Conservation (phyloP, 2,888 invertebrate species). For the Auanema sp. region DNA sequence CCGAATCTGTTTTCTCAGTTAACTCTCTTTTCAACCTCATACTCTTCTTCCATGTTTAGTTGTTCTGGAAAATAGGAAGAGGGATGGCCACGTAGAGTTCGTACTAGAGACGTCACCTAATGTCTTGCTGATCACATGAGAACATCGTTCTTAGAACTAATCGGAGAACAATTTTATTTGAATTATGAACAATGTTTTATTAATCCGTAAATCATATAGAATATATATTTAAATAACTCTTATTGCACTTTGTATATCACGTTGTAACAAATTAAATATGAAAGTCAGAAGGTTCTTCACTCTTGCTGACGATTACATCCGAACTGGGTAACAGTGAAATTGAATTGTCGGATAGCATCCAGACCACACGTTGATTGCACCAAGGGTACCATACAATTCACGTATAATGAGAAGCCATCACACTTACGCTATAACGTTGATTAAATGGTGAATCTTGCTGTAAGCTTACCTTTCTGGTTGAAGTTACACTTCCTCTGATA, state of each 20-base stretch:
- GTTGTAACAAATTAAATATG: constrained; percentile 2
- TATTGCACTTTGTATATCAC: not conserved
- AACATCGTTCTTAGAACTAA: too few species aligned
- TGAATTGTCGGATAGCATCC: constrained; percentile 8
- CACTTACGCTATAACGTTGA: not conserved
- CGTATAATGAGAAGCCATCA: not conserved
- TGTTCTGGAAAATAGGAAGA: too few species aligned
- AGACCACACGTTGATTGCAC: constrained; percentile 3
- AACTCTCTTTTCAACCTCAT: too few species aligned
- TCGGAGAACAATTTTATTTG: too few species aligned
- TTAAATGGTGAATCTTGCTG: not conserved
- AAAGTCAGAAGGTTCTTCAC: constrained; percentile 1
- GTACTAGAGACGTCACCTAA: too few species aligned
- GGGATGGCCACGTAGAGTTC: too few species aligned
- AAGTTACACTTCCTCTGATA: not conserved
- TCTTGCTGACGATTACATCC: constrained; percentile 10
- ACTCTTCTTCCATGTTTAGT: too few species aligned
- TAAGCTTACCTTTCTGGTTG: not conserved
- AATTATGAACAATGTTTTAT: too few species aligned
- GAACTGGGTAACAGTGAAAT: constrained; percentile 7
- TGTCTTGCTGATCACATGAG: too few species aligned
- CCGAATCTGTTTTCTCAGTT: too few species aligned
- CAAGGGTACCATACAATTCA: constrained; percentile 12
- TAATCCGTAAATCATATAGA: too few species aligned
- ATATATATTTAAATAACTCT: too few species aligned